Evolutionary conservation across 2,113 vertebrate genomes (phyloP).

Genomic region (Actenoides lindsayi): DNA sequence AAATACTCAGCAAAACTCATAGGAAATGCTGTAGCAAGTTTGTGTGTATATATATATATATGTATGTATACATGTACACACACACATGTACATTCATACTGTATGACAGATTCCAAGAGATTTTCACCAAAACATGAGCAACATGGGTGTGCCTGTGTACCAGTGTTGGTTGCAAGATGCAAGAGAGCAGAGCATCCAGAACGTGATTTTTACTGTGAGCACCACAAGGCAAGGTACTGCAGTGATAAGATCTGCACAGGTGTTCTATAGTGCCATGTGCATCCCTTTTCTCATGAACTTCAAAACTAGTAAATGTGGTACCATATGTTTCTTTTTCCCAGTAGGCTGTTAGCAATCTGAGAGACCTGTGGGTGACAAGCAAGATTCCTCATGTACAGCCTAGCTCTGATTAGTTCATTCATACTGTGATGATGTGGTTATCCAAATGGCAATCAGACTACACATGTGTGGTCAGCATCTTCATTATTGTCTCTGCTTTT

Average conservation of each 20-base stretch:
- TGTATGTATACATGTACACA: not conserved
- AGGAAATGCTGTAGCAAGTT: not conserved
- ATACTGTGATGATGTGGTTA: not conserved
- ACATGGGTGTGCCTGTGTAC: not conserved
- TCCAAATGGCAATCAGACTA: not conserved
- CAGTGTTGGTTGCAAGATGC: not conserved
- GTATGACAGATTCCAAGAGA: not conserved
- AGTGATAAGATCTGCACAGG: not conserved
- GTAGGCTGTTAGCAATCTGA: not conserved
- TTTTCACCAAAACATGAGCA: not conserved
- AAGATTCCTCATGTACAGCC: not conserved
- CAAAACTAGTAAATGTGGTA: not conserved
- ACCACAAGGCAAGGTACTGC: not conserved
- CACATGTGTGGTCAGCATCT: not conserved
- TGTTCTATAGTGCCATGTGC: not conserved
- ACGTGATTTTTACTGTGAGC: not conserved
- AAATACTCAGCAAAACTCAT: not conserved
- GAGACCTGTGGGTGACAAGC: not conserved
- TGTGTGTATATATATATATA: not conserved
- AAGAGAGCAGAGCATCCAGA: not conserved
- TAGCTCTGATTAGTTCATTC: not conserved
- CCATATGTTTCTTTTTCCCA: not conserved
- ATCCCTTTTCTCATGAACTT: not conserved
- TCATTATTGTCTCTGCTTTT: not conserved
- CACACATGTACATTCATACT: not conserved